phyloP scores from a whole-genome alignment of 2,113 vertebrate species.

The Labeo rohita region DNA sequence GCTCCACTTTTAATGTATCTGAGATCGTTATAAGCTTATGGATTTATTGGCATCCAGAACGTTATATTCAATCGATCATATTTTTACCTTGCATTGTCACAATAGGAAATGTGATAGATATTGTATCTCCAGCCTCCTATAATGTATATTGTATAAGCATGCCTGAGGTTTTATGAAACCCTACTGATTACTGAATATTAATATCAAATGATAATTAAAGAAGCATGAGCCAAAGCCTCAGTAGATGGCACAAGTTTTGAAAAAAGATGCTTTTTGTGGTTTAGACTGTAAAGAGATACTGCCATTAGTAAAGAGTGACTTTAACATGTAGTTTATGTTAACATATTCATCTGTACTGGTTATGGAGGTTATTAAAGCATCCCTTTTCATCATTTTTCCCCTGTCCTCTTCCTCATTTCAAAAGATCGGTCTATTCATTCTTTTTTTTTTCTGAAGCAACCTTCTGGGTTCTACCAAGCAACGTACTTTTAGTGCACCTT shows the following conservation, averaged over 20 bases:
- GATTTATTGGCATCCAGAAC: not conserved
- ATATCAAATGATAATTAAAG: not conserved
- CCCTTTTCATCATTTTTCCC: not conserved
- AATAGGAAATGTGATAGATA: conserved; percentile 20
- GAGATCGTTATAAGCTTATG: not conserved
- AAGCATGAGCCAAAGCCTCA: conserved; percentile 31
- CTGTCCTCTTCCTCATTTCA: not conserved
- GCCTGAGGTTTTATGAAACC: conserved; percentile 7
- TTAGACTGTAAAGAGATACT: not conserved
- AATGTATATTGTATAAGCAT: not conserved
- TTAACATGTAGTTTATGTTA: conserved; percentile 14
- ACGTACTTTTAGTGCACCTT: conserved; percentile 47
- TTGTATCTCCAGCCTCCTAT: not conserved
- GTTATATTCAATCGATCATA: not conserved
- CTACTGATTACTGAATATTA: conserved; percentile 5
- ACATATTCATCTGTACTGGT: not conserved
- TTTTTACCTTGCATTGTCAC: not conserved
- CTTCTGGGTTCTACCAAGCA: not conserved
- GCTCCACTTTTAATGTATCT: not conserved
- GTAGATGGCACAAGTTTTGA: conserved; percentile 13
- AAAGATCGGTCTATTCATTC: not conserved
- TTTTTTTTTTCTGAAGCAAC: not conserved
- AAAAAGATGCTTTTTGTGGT: conserved; percentile 17
- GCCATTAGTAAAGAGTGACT: not conserved
- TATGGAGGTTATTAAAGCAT: conserved; percentile 19